A percentile compares a stretch with the other conserved stretches of the same genome.
Conservation (phyloP, 1,140 invertebrate species). For the Galleria mellonella region DNA sequence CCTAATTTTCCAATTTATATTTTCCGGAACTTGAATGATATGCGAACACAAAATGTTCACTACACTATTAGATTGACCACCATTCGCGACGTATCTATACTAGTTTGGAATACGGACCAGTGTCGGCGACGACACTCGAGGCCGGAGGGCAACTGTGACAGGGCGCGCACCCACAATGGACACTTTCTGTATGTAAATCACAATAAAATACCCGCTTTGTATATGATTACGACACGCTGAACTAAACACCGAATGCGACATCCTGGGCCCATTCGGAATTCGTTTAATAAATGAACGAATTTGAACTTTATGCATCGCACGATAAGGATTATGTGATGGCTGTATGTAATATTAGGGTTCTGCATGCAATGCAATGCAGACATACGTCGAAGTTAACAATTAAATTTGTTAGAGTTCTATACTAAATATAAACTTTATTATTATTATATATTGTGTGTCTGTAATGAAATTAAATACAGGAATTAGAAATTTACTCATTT, state of each 20-base stretch:
- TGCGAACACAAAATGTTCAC: slow-evolving; percentile 2
- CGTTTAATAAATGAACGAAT: neutral
- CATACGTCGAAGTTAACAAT: too few species aligned
- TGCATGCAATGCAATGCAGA: neutral
- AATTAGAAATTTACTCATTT: too few species aligned
- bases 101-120: slow-evolving; percentile 10
- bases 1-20: neutral
- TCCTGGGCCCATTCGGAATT: slow-evolving; percentile 6
- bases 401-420: too few species aligned
- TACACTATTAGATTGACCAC: neutral
- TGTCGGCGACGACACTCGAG: slow-evolving; percentile 28
- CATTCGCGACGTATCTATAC: neutral
- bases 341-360: neutral
- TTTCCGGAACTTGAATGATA: neutral
- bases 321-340: neutral
- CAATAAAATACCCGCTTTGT: slow-evolving; percentile 69
- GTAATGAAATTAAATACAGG: too few species aligned
- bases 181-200: slow-evolving; percentile 64
- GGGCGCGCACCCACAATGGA: slow-evolving; percentile 47
- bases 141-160: slow-evolving; percentile 51
- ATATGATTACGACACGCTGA: slow-evolving; percentile 61
- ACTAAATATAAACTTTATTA: too few species aligned
- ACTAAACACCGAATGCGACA: slow-evolving; percentile 48
- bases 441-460: too few species aligned
- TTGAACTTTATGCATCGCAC: neutral